These are phyloP conservation scores for Orthonyx spaldingii DNA, from an alignment of 2,113 vertebrate genomes.

Conservation along the genomic window DNA sequence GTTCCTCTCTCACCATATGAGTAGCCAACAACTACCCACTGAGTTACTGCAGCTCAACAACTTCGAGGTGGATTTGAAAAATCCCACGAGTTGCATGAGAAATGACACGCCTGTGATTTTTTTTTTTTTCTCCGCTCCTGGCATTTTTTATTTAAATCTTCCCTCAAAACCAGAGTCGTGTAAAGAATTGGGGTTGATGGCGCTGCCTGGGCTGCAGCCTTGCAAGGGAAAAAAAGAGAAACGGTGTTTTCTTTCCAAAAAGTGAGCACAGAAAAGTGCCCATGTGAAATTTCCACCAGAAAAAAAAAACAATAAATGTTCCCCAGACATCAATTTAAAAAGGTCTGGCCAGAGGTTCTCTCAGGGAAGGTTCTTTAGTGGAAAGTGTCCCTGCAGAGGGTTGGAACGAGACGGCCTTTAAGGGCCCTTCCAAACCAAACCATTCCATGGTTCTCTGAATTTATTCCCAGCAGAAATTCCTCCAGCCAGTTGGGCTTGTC, in stretches of 20 bases:
- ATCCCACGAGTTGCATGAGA: not conserved
- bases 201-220: not conserved
- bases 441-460: not conserved
- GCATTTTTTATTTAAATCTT: not conserved
- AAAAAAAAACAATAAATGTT: not conserved
- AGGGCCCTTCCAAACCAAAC: not conserved
- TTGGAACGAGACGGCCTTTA: not conserved
- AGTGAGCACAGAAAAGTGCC: not conserved
- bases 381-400: not conserved
- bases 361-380: not conserved
- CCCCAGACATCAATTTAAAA: not conserved
- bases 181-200: not conserved
- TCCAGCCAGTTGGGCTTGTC: not conserved
- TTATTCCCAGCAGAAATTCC: not conserved
- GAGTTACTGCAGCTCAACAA: not conserved
- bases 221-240: not conserved
- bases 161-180: not conserved
- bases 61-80: not conserved
- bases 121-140: not conserved
- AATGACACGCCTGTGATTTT: not conserved
- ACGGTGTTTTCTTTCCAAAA: not conserved
- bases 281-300: not conserved
- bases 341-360: not conserved
- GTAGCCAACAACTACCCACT: not conserved
- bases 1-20: not conserved